A percentile compares a stretch with the other conserved stretches of the same genome.
Evolutionary conservation across 2,113 vertebrate genomes (phyloP).

Genomic region (Amphilophus citrinellus): DNA sequence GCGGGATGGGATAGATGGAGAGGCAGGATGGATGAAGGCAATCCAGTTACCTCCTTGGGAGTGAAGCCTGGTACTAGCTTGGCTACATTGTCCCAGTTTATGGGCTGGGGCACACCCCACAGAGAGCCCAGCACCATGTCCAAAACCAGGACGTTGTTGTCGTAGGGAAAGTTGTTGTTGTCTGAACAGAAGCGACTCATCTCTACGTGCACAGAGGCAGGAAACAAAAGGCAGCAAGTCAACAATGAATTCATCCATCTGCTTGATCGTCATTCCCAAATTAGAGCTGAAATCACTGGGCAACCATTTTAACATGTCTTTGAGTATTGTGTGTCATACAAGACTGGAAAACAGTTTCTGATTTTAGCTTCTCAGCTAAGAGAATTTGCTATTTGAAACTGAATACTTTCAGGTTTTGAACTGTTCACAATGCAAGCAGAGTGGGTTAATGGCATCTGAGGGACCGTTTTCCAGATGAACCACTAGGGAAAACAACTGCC

Average conservation of each 20-base stretch:
- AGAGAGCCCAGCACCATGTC: constrained; percentile 97
- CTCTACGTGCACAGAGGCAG: constrained; percentile 51
- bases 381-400: neutral
- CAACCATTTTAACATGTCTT: neutral
- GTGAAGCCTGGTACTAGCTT: constrained; percentile 95
- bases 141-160: constrained; percentile 94
- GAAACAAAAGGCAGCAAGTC: neutral
- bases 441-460: neutral
- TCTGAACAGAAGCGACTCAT: constrained; percentile 94
- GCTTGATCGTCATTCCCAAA: neutral
- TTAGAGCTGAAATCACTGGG: neutral
- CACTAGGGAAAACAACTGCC: too few relatives aligned
- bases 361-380: neutral
- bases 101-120: constrained; percentile 88
- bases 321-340: neutral
- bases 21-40: neutral
- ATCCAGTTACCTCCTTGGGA: constrained; percentile 89
- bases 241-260: neutral
- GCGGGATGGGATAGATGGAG: neutral
- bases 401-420: neutral
- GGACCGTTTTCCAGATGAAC: neutral
- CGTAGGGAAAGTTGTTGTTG: constrained; percentile 95
- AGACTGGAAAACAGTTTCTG: neutral
- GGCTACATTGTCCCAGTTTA: constrained; percentile 96
- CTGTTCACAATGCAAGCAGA: neutral